These are phyloP conservation scores for Amphipoea oculea DNA, from an alignment of 2,888 invertebrate species.

Conservation along the genomic window DNA sequence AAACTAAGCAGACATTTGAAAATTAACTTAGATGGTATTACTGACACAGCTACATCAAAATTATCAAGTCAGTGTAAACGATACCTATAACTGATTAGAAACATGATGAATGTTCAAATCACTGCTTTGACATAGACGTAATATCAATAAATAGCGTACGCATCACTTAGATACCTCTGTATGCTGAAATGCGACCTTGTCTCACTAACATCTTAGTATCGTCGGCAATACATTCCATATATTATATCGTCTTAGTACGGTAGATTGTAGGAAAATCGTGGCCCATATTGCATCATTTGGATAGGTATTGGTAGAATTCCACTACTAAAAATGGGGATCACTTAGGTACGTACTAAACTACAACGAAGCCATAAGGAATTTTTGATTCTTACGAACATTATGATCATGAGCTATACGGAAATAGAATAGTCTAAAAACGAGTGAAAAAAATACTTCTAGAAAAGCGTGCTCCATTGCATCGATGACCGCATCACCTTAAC, in stretches of 20 bases:
- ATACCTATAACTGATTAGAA: slow-evolving; percentile 27
- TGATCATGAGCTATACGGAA: neutral
- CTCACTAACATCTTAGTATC: slow-evolving; percentile 1
- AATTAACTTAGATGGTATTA: neutral
- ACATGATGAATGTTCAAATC: slow-evolving; percentile 50
- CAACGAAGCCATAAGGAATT: neutral
- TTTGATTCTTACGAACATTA: neutral
- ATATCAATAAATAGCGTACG: slow-evolving; percentile 1
- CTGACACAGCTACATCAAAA: neutral
- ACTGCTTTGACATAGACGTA: slow-evolving; percentile 33
- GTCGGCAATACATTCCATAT: neutral
- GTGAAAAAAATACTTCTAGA: neutral
- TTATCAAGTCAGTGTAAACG: slow-evolving; percentile 23
- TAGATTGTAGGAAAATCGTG: slow-evolving; percentile 2
- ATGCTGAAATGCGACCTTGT: slow-evolving; percentile 31
- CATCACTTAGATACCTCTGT: slow-evolving; percentile 25
- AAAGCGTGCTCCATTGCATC: neutral
- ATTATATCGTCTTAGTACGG: neutral
- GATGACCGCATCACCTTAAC: too few relatives aligned
- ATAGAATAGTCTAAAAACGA: neutral
- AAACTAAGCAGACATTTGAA: neutral
- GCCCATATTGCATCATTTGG: slow-evolving; percentile 5
- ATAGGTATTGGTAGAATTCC: neutral
- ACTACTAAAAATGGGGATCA: neutral
- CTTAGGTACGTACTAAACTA: too few relatives aligned